Evolutionary conservation across 1,140 invertebrate species (phyloP).

Genomic region (Pseudomyrmex sp.): DNA sequence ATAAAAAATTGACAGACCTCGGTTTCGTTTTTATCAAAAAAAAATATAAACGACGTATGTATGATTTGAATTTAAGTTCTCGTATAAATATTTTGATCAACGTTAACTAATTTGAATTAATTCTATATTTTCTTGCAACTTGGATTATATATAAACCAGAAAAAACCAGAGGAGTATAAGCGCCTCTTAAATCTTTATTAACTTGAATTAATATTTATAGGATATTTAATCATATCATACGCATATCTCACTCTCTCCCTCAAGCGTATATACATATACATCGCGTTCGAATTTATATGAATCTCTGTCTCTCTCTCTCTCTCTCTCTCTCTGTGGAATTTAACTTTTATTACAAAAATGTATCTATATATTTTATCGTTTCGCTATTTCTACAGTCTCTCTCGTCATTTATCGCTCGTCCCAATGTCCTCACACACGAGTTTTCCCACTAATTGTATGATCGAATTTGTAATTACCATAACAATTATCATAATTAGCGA

Average conservation of each 20-base stretch:
- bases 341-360: not conserved
- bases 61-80: not conserved
- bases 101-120: not conserved
- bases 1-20: constrained; percentile 2
- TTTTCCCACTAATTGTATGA: constrained; percentile 53
- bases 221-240: not conserved
- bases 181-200: not conserved
- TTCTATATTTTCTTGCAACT: not conserved
- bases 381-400: not conserved
- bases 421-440: not conserved
- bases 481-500: constrained; percentile 60
- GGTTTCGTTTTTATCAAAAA: constrained; percentile 11
- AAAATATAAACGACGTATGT: not conserved
- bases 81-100: not conserved
- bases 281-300: too few species aligned
- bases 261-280: too few species aligned
- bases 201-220: constrained; percentile 5
- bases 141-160: too few species aligned
- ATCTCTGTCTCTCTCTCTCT: too few species aligned
- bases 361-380: not conserved
- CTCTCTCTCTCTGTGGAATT: too few species aligned
- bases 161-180: not conserved
- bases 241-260: too few species aligned
- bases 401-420: not conserved
- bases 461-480: constrained; percentile 60